Evolutionary conservation across 2,888 invertebrate species (phyloP).

Genomic region (Noctuana brunneofusca): DNA sequence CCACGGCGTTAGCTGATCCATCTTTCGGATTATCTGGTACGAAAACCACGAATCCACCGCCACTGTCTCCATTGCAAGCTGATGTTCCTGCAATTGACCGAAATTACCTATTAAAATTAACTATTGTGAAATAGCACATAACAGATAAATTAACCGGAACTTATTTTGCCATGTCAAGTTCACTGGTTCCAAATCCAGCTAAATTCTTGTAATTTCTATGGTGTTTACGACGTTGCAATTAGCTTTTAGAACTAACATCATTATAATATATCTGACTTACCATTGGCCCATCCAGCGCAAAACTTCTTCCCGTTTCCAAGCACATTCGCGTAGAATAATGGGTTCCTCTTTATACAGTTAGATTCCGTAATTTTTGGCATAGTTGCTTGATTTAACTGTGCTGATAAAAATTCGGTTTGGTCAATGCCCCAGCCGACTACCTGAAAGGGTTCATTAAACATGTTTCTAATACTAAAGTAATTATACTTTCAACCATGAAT

Average conservation of each 20-base stretch:
- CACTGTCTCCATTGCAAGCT: slow-evolving; percentile 71
- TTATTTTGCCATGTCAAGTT: too few species aligned
- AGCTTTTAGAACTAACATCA: too few species aligned
- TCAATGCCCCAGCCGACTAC: slow-evolving; percentile 66
- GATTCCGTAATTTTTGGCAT: slow-evolving; percentile 54
- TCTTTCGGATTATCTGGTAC: slow-evolving; percentile 47
- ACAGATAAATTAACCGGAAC: too few species aligned
- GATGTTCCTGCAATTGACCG: slow-evolving; percentile 55
- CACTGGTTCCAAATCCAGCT: too few species aligned
- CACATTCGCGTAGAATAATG: slow-evolving; percentile 49
- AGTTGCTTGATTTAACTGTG: slow-evolving; percentile 46
- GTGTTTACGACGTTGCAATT: too few species aligned
- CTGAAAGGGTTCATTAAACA: slow-evolving; percentile 39
- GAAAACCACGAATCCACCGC: slow-evolving; percentile 69
- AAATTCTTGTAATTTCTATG: too few species aligned
- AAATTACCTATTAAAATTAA: too few species aligned
- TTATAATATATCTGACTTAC: slow-evolving; percentile 37
- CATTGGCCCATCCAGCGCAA: slow-evolving; percentile 55
- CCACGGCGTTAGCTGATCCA: slow-evolving; percentile 40
- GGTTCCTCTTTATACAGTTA: slow-evolving; percentile 53
- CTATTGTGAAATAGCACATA: too few species aligned
- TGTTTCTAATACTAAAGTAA: not conserved
- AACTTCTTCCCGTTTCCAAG: slow-evolving; percentile 49
- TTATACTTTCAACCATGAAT: too few species aligned
- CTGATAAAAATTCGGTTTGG: slow-evolving; percentile 47